Percentiles rank a stretch among this genome's conserved stretches.
phyloP scores from a whole-genome alignment of 53 echinoderm and acorn worm species.

The Holothuria scabra region DNA sequence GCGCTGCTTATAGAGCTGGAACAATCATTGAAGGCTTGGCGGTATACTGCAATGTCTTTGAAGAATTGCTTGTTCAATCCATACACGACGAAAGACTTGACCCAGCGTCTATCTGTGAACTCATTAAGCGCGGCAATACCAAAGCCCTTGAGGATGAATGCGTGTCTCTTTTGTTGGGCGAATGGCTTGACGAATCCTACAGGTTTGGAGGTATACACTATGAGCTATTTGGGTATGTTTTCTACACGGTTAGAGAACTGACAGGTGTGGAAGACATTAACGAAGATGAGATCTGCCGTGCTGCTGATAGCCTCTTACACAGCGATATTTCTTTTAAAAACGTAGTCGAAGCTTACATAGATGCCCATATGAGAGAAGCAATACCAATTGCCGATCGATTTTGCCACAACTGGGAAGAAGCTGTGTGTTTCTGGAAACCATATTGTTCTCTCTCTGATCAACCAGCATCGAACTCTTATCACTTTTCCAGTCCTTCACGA shows the following conservation, averaged over 20 bases:
- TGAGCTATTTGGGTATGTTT: not conserved
- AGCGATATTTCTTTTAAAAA: not conserved
- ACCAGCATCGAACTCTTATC: not conserved
- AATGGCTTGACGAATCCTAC: not conserved
- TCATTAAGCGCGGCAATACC: not conserved
- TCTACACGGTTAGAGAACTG: not conserved
- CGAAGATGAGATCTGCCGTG: constrained; percentile 5
- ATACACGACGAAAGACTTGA: constrained; percentile 10
- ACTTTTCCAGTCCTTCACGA: constrained; percentile 3
- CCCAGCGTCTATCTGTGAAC: not conserved
- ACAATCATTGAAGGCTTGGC: constrained; percentile 1
- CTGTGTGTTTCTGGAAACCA: constrained; percentile 4
- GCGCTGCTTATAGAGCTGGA: not conserved
- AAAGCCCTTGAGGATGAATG: not conserved
- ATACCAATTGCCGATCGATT: not conserved
- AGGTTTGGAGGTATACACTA: not conserved
- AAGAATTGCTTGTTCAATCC: not conserved
- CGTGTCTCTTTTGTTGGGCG: not conserved
- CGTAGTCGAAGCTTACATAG: not conserved
- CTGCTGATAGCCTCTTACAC: not conserved
- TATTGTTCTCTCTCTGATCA: constrained; percentile 12
- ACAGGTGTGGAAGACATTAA: not conserved
- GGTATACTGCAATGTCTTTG: constrained; percentile 15
- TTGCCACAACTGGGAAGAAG: constrained; percentile 15
- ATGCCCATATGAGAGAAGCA: not conserved